Conservation (phyloP, 1,140 invertebrate species). For the Bombus polaris region DNA sequence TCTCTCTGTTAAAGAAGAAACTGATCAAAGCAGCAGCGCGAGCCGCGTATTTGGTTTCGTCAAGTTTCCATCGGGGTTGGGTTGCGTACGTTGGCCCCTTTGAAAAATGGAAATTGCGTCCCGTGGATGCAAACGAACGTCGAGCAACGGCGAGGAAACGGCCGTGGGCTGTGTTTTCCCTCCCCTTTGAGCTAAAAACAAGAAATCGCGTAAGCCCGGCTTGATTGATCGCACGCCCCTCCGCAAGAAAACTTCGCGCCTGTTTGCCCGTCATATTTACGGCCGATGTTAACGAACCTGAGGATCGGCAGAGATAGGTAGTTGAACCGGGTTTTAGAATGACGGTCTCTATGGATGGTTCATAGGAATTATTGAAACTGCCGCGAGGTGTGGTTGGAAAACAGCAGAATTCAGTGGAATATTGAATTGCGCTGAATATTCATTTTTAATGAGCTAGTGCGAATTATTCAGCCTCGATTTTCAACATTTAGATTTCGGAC, state of each 20-base stretch:
- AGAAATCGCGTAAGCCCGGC: constrained; percentile 54
- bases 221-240: constrained; percentile 55
- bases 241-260: constrained; percentile 47
- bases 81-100: constrained; percentile 52
- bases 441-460: too few species aligned
- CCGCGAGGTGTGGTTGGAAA: too few species aligned
- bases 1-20: constrained; percentile 18
- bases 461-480: too few species aligned
- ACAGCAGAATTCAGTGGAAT: too few species aligned
- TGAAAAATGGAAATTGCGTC: constrained; percentile 72
- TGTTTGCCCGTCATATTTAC: constrained; percentile 55
- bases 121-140: constrained; percentile 51
- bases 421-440: too few species aligned
- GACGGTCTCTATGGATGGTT: background rate
- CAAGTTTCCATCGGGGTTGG: constrained; percentile 44
- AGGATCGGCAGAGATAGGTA: too few species aligned
- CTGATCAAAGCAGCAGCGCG: constrained; percentile 69
- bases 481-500: too few species aligned
- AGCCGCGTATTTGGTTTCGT: constrained; percentile 70
- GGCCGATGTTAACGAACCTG: constrained; percentile 12
- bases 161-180: constrained; percentile 38
- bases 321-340: background rate
- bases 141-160: constrained; percentile 46
- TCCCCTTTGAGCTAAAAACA: constrained; percentile 12
- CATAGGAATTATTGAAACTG: too few species aligned